Percentiles rank a stretch among this genome's conserved stretches.
These are phyloP conservation scores for Pipa parva DNA, from an alignment of 2,113 vertebrate species.

Conservation along the genomic window DNA sequence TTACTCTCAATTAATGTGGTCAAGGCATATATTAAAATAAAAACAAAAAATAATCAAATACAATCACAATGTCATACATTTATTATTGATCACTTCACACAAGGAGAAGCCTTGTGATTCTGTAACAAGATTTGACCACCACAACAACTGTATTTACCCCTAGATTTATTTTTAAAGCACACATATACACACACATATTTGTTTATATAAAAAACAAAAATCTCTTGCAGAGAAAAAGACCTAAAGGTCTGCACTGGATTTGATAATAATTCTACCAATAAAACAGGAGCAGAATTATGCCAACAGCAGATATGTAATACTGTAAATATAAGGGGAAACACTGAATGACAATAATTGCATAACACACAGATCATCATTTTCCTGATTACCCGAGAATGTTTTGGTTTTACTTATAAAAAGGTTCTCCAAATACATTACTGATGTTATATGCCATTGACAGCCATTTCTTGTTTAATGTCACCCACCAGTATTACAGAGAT, in stretches of 20 bases:
- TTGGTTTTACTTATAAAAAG: conserved; percentile 50
- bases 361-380: conserved; percentile 25
- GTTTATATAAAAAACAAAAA: conserved; percentile 45
- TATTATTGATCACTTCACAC: conserved; percentile 64
- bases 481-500: too few relatives aligned
- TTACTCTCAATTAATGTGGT: conserved; percentile 13
- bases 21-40: conserved; percentile 37
- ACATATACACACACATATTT: conserved; percentile 49
- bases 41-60: conserved; percentile 59
- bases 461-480: too few relatives aligned
- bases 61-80: conserved; percentile 70
- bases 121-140: conserved; percentile 47
- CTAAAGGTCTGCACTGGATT: conserved; percentile 68
- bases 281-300: conserved; percentile 33
- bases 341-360: conserved; percentile 10
- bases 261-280: conserved; percentile 57
- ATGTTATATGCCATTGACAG: too few relatives aligned
- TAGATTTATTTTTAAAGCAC: conserved; percentile 58
- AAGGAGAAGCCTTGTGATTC: conserved; percentile 53
- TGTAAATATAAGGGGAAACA: conserved; percentile 42
- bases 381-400: conserved; percentile 42
- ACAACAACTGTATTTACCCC: conserved; percentile 24
- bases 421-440: too few relatives aligned
- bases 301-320: conserved; percentile 59
- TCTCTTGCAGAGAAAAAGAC: conserved; percentile 83